Evolutionary conservation across 2,888 invertebrate species (phyloP).

Genomic region (Molorchus minor): DNA sequence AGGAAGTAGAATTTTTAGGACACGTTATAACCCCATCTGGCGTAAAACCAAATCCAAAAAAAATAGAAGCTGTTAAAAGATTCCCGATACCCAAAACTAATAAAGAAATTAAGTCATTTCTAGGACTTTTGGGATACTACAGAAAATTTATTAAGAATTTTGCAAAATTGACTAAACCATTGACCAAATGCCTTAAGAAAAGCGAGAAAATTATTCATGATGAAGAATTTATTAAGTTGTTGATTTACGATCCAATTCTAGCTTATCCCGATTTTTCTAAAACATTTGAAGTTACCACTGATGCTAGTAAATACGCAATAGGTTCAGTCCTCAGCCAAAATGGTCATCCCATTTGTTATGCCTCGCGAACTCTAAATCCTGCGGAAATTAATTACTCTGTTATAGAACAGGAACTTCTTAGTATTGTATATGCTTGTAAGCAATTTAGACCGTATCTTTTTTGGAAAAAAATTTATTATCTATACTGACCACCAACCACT

Average conservation of each 20-base stretch:
- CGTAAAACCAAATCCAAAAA: too few relatives aligned
- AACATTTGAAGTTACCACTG: constrained; percentile 20
- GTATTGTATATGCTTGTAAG: constrained; percentile 25
- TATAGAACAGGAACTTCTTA: constrained; percentile 24
- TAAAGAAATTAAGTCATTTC: too few relatives aligned
- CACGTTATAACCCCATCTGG: too few relatives aligned
- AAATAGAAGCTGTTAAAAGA: too few relatives aligned
- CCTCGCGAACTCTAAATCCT: constrained; percentile 24
- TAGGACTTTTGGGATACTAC: too few relatives aligned
- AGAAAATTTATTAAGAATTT: too few relatives aligned
- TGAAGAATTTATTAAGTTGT: too few relatives aligned
- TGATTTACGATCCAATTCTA: constrained; percentile 12
- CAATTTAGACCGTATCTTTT: constrained; percentile 21
- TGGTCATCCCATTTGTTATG: constrained; percentile 15
- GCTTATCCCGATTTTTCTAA: constrained; percentile 18
- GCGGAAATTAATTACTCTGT: constrained; percentile 24
- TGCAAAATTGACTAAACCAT: too few relatives aligned
- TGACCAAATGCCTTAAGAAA: too few relatives aligned
- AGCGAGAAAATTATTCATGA: too few relatives aligned
- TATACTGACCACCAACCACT: constrained; percentile 42
- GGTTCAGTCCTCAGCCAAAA: constrained; percentile 20
- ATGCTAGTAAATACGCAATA: constrained; percentile 21
- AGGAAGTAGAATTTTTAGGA: too few relatives aligned
- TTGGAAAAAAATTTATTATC: constrained; percentile 11
- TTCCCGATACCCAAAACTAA: too few relatives aligned